phyloP scores from a whole-genome alignment of 2,888 invertebrate genomes.

The Lepidonotus clava region DNA sequence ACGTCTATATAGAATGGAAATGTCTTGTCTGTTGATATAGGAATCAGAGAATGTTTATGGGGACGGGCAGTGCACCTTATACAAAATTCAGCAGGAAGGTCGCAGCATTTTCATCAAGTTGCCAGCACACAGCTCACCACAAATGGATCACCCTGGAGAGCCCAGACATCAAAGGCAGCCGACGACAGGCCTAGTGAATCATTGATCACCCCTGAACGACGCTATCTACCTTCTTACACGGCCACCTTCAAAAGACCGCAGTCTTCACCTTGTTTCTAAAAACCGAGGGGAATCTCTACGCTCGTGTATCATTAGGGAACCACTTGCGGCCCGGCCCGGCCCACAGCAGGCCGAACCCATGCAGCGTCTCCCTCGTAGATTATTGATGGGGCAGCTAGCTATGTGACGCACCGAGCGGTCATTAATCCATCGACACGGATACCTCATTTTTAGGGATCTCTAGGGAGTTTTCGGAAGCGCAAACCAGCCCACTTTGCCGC shows the following conservation, averaged over 20 bases:
- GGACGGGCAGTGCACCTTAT: background rate
- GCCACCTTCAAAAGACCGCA: background rate
- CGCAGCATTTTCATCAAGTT: background rate
- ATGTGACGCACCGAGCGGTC: background rate
- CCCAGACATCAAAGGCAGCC: background rate
- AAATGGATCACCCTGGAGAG: background rate
- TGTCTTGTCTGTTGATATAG: no score
- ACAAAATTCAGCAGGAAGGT: background rate
- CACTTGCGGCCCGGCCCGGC: background rate
- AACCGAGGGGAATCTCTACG: background rate
- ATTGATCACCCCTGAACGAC: conserved; percentile 3
- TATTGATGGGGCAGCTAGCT: background rate
- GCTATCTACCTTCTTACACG: conserved; percentile 12
- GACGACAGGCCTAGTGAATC: background rate
- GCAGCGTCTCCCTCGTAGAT: background rate
- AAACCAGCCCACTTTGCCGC: background rate
- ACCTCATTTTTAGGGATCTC: background rate
- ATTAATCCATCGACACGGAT: conserved; percentile 8
- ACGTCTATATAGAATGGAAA: no score
- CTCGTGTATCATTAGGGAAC: background rate
- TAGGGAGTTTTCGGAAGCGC: background rate
- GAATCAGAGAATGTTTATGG: no score
- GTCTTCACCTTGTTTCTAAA: conserved; percentile 4
- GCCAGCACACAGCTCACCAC: background rate
- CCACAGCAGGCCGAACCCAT: background rate